These are phyloP conservation scores for Temnothorax unifasciatus DNA, from an alignment of 2,888 invertebrate genomes.

Conservation along the genomic window DNA sequence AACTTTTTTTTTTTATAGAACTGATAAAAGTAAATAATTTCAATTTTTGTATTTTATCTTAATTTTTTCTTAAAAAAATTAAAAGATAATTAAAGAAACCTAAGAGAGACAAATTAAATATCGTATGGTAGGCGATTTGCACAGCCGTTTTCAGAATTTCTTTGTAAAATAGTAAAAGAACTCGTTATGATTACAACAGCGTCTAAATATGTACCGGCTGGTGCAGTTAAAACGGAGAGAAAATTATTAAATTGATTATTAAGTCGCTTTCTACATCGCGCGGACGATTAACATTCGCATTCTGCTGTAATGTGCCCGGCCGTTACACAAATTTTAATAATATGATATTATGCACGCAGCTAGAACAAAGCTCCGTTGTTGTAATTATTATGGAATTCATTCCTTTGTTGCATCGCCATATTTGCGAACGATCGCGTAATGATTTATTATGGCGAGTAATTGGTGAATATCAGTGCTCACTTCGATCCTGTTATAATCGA, in stretches of 20 bases:
- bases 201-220: neutral
- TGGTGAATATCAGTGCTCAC: neutral
- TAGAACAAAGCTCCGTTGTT: neutral
- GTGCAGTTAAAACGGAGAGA: neutral
- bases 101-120: neutral
- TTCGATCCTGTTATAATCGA: neutral
- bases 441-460: constrained; percentile 11
- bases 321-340: constrained; percentile 30
- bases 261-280: neutral
- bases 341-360: neutral
- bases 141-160: neutral
- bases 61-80: neutral
- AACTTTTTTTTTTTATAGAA: neutral
- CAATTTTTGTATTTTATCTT: neutral
- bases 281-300: neutral
- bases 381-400: constrained; percentile 15
- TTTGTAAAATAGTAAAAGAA: neutral
- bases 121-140: neutral
- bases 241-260: constrained; percentile 34
- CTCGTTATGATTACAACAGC: neutral
- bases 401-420: constrained; percentile 3
- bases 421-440: neutral
- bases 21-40: neutral
- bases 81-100: neutral
- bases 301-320: neutral